These are phyloP conservation scores for Galaxias olidus DNA, from an alignment of 2,797 vertebrate genomes.

Conservation along the genomic window DNA sequence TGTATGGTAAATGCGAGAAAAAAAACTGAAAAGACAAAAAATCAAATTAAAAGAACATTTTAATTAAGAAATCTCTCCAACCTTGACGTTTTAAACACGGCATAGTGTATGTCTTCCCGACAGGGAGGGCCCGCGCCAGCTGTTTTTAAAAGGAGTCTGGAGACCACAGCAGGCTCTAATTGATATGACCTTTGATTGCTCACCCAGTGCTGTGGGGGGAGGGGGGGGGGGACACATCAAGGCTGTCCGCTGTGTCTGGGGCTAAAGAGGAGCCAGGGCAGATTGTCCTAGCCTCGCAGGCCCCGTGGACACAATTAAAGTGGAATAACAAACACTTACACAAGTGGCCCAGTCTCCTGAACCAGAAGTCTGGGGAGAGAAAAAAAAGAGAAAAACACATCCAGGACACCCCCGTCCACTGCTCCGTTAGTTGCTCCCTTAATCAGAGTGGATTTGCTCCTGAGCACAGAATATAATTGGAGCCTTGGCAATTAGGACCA, in stretches of 20 bases:
- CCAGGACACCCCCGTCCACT: slow-evolving; percentile 61
- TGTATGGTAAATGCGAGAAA: no score
- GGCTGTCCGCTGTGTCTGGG: slow-evolving; percentile 74
- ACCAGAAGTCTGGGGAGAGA: slow-evolving; percentile 63
- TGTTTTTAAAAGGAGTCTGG: slow-evolving; percentile 78
- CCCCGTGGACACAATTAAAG: slow-evolving; percentile 85
- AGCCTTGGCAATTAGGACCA: slow-evolving; percentile 61
- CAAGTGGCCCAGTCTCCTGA: slow-evolving; percentile 67
- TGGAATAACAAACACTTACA: slow-evolving; percentile 83
- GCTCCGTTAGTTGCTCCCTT: slow-evolving; percentile 59
- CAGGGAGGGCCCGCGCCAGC: slow-evolving; percentile 68
- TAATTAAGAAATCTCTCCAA: slow-evolving; percentile 18
- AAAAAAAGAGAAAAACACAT: slow-evolving; percentile 69
- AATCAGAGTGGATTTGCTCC: slow-evolving; percentile 66
- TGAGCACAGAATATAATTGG: slow-evolving; percentile 63
- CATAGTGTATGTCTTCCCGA: slow-evolving; percentile 63
- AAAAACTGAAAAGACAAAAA: no score
- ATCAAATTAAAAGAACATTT: no score
- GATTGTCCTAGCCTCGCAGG: slow-evolving; percentile 76
- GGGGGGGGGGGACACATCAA: slow-evolving; percentile 80
- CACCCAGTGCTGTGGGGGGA: slow-evolving; percentile 73
- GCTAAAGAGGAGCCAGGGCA: slow-evolving; percentile 74
- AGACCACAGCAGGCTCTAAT: slow-evolving; percentile 83
- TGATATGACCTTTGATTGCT: slow-evolving; percentile 87
- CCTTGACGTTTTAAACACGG: slow-evolving; percentile 37